phyloP scores from a whole-genome alignment of 2,113 vertebrate genomes.

The Tyrannus savana region DNA sequence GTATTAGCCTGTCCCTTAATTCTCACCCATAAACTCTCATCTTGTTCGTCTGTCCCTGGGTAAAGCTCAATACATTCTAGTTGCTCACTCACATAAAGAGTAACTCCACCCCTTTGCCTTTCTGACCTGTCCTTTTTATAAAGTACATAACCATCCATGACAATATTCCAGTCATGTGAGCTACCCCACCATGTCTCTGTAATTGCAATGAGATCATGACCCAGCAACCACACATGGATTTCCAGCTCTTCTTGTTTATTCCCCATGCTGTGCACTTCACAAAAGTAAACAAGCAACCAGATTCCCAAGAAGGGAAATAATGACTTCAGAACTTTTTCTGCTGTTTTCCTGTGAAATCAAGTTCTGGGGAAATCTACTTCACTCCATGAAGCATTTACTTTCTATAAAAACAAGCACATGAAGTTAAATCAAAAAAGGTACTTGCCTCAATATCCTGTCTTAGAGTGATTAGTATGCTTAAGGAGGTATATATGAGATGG shows the following conservation, averaged over 20 bases:
- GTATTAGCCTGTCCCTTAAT: background rate
- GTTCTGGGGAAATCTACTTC: background rate
- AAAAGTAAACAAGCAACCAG: background rate
- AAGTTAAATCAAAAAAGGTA: background rate
- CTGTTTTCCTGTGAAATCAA: background rate
- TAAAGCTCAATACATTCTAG: background rate
- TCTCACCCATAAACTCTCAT: background rate
- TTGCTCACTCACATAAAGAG: background rate
- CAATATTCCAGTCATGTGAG: background rate
- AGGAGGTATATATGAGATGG: background rate
- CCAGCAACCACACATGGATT: background rate
- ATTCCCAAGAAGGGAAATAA: background rate
- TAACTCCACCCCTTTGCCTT: background rate
- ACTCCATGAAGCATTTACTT: background rate
- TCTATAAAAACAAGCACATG: background rate
- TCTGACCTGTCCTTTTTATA: background rate
- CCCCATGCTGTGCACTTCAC: background rate
- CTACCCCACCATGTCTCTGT: background rate
- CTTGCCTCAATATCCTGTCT: background rate
- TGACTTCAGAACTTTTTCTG: background rate
- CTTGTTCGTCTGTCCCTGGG: background rate
- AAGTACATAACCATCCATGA: background rate
- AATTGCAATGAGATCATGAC: background rate
- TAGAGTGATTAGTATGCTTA: background rate
- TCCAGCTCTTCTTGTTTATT: background rate